Evolutionary conservation across 2,888 invertebrate species (phyloP), one percentile per base, ranked within the genome.

Genomic region (Oxytorus armatus): DNA sequence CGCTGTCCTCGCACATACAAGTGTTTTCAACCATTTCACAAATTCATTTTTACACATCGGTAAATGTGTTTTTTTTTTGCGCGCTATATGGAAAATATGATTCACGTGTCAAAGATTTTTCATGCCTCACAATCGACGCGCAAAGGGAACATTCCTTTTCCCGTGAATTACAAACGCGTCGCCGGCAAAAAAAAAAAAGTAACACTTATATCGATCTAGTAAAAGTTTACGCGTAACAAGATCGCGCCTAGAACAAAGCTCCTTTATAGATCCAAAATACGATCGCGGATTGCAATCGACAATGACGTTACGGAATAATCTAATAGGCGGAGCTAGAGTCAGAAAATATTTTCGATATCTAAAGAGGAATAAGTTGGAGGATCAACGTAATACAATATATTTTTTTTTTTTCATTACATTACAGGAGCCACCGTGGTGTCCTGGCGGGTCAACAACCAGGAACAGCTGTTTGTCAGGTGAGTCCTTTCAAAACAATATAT

Each of bases 391-490:
- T n/a, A n/a, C n/a, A n/a, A 21, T 4, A n/a, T 33, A 36, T 61
- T 29, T 83, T 88, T 87, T 84, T 81, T 23, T 53, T 11, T 25
- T 53, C 7, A 8, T 23, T 53, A 1, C 3, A 88, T 94, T 95
- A 80, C 92, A 98, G 98, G 98, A 92, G 98, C 98, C 84, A 98
- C 98, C 75, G 97, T 98, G 84, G 98, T 98, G 85, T 98, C 98
- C 91, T 98, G 98, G 98, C 94, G 98, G 89, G 98, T 98, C 82
- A 97, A 97, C 93, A 98, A 98, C 93, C 97, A 98, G 93, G 98
- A 98, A 92, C 97, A 98, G 92, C 94, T 98, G 91, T 98, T 98
- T 94, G 97, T 98, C 89, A 98, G 98, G 98, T 98, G 94, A 94
- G 94, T 92, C 55, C 47, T 69, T 51, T 55, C 44, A 51, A 63